phyloP scores from a whole-genome alignment of 1,140 invertebrate genomes.

The Drosophila nasuta region DNA sequence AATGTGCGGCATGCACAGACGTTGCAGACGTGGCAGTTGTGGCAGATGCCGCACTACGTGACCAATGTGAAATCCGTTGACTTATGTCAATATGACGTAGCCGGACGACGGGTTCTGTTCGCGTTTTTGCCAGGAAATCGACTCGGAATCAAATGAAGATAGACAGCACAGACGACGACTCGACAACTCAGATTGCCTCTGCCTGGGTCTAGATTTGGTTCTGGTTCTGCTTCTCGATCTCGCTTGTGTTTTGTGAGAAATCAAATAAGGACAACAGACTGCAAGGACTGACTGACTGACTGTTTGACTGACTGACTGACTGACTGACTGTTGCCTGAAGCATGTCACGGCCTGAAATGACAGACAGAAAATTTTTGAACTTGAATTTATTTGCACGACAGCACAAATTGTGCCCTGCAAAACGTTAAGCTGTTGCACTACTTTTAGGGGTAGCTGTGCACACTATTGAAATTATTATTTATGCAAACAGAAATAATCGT shows the following conservation, averaged over 20 bases:
- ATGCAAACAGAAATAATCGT: neutral
- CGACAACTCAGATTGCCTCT: conserved; percentile 12
- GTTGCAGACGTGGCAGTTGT: conserved; percentile 46
- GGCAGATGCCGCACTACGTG: conserved; percentile 76
- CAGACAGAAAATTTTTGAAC: conserved; percentile 32
- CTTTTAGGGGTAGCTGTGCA: conserved; percentile 48
- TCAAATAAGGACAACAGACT: conserved; percentile 67
- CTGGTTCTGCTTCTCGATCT: neutral
- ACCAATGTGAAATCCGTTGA: conserved; percentile 80
- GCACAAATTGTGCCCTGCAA: conserved; percentile 35
- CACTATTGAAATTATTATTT: conserved; percentile 5
- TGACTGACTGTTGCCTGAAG: conserved; percentile 22
- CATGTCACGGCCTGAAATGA: conserved; percentile 35
- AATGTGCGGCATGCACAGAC: conserved; percentile 18
- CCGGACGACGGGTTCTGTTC: conserved; percentile 39
- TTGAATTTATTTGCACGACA: conserved; percentile 24
- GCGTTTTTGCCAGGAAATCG: conserved; percentile 73
- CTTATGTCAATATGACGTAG: conserved; percentile 79
- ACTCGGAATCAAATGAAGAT: conserved; percentile 78
- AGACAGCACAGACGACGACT: conserved; percentile 65
- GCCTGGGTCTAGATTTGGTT: neutral
- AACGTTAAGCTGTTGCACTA: conserved; percentile 18
- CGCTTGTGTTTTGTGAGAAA: conserved; percentile 54
- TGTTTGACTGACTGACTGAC: conserved; percentile 18
- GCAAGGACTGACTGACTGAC: conserved; percentile 25